Base-by-base conservation (phyloP, 2,888 invertebrate genomes). In the Agrotis segetum region DNA sequence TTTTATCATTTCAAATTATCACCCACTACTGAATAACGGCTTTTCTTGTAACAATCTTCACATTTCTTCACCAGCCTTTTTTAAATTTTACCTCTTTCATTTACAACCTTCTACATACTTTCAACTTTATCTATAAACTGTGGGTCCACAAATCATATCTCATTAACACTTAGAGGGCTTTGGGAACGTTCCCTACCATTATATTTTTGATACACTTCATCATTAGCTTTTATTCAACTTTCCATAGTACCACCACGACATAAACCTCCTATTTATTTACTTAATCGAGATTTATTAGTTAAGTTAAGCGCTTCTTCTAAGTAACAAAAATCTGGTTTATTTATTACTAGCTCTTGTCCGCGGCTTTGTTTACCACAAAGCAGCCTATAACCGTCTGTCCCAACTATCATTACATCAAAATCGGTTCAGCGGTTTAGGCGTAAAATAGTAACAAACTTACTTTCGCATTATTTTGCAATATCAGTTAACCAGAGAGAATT, bases 211-310 rank as follows among this genome's bases (percentile, higher is more conserved):
- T 52, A 58, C 17, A 67, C 47, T 73, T 74, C 40, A 59, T 73
- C 74, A 67, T 73, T 67, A 67, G 58, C 19, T 19, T 24, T 16
- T 21, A 58, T 47, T 44, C 52, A 47, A 40, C 40, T 40, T 62
- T 17, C 14, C 71, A 34, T 24, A 44, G 21, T 34, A 65, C 61
- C 24, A 24, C 14, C 24, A 3, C 3, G 46, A 14, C 5, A 59
- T 47, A 66, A 74, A 19, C 19, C 9, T 66, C 1, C n/a, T 67
- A 13, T 67, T 19, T 67, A 74, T 67, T 67, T 52, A 49, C 40
- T 52, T 74, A 73, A 74, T 67, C 74, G 16, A 47, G 52, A 73
- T 73, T 73, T 73, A 73, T 73, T 67, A 4, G 24, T 52, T 13
- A 47, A 40, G 29, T 47, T 40, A 9, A 40, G 9, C 9, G 34